phyloP scores from a whole-genome alignment of 2,797 vertebrate species.

The Oophaga sylvatica region DNA sequence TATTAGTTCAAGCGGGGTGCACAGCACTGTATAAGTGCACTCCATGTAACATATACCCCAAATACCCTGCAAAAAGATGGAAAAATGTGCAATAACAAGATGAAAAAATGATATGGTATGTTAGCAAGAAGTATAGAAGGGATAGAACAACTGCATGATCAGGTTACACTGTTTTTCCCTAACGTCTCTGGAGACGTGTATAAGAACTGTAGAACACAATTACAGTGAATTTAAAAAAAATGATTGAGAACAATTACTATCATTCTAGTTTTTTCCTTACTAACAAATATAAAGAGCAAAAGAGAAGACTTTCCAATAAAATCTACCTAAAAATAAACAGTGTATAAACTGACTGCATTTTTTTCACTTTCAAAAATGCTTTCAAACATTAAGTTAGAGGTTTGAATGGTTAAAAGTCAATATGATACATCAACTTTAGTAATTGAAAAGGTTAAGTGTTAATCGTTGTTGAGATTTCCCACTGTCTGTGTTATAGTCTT shows the following conservation, averaged over 20 bases:
- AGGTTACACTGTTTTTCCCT: no score
- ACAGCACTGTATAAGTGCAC: no score
- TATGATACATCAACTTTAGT: constrained; percentile 17
- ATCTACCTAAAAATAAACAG: background rate
- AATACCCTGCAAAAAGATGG: no score
- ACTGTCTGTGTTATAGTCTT: background rate
- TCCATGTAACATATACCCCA: no score
- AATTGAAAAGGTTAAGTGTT: constrained; percentile 32
- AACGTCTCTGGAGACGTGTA: background rate
- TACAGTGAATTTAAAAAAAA: background rate
- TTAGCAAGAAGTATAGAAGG: no score
- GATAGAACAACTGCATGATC: no score
- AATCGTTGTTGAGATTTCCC: constrained; percentile 14
- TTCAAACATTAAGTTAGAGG: background rate
- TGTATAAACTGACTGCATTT: background rate
- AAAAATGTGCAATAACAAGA: no score
- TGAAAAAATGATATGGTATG: no score
- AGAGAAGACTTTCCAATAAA: background rate
- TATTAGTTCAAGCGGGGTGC: no score
- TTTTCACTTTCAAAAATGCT: no score
- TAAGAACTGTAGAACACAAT: background rate
- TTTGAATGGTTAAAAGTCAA: constrained; percentile 19
- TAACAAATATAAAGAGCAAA: background rate
- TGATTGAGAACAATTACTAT: background rate
- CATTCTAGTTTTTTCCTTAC: no score